These are phyloP conservation scores for Monomorium pharaonis DNA, from an alignment of 1,140 invertebrate species.

Conservation along the genomic window DNA sequence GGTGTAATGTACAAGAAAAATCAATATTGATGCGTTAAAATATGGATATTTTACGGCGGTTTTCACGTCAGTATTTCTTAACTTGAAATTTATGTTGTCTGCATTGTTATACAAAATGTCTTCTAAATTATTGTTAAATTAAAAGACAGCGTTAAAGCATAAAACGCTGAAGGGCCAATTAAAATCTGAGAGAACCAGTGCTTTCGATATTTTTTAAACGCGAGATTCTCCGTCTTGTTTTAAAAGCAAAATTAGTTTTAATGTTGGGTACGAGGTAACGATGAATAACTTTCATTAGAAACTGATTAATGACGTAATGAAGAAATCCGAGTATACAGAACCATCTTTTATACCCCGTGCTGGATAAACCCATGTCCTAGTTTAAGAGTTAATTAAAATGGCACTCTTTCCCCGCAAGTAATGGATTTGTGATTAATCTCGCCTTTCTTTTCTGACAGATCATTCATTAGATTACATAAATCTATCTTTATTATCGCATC, in stretches of 20 bases:
- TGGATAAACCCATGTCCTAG: constrained; percentile 5
- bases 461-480: constrained; percentile 35
- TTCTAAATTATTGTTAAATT: neutral
- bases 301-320: constrained; percentile 23
- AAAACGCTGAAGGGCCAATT: neutral
- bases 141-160: neutral
- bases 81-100: neutral
- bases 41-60: neutral
- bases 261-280: neutral
- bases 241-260: neutral
- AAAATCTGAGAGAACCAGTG: neutral
- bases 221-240: neutral
- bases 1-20: neutral
- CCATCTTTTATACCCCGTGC: neutral
- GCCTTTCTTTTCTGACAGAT: constrained; percentile 27
- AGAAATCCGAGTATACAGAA: neutral
- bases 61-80: neutral
- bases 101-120: neutral
- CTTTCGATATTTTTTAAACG: neutral
- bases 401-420: constrained; percentile 14
- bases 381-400: constrained; percentile 51
- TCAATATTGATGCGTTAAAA: neutral
- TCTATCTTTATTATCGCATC: constrained; percentile 41
- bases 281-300: neutral
- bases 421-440: constrained; percentile 44